Evolutionary conservation across 2,113 vertebrate genomes (phyloP), one percentile per base, ranked within the genome.

Genomic region (Ptychochromis oligacanthus): DNA sequence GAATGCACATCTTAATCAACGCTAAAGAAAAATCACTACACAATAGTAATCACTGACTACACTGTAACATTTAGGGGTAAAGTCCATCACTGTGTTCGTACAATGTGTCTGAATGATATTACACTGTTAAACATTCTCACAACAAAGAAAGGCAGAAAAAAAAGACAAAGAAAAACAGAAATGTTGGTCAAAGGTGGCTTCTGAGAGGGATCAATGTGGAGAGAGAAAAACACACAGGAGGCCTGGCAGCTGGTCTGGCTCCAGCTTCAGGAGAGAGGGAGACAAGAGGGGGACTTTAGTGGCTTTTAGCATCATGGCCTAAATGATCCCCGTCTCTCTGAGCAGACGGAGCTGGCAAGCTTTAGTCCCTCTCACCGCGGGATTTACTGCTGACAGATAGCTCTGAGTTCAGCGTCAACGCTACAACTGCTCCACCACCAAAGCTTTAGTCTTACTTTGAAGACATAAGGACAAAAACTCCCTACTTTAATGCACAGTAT

Each of bases 261-360:
- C 78, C 78, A 83, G 60, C 64, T 83, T 54, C 64, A 67, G 46
- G 43, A 81, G 7, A 2, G 38, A 79, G 70, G 43, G 58, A 87
- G 52, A 88, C 81, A 84, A 79, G 70, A 62, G 67, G 52, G 58
- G 82, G 75, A 82, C 74, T 79, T 72, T 55, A 81, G 75, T 61
- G 86, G 82, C 87, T 90, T 89, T 93, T 84, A 91, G 76, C 81
- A 82, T 64, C 4, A 3, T 76, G 81, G 79, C 31, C 79, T 87
- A 89, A 88, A 85, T 89, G 81, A 57, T 89, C 57, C 31, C 15
- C 2, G 2, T 81, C 60, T 82, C 83, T 82, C 34, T 65, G 65
- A 77, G 82, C 75, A 88, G 82, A 90, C 52, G 0, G 65, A 76
- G 56, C 80, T 74, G 74, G 43, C 46, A 59, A 81, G 79, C 76